Evolutionary conservation across 2,797 vertebrate species (phyloP).

Genomic region (Sebastes reedi): DNA sequence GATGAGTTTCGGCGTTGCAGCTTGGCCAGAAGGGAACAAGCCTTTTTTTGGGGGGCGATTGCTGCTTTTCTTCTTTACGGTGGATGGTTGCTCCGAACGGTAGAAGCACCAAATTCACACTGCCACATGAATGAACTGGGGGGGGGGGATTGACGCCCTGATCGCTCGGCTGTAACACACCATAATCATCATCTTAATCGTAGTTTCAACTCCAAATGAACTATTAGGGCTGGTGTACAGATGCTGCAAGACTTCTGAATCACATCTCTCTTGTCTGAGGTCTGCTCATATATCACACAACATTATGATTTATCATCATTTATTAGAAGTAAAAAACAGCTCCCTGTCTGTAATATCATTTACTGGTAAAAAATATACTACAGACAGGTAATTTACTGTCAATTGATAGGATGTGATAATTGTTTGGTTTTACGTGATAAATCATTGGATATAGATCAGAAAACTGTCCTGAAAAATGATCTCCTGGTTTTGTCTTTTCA

Average conservation of each 20-base stretch:
- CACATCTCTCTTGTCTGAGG: constrained; percentile 46
- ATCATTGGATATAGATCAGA: constrained; percentile 26
- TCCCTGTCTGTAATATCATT: constrained; percentile 36
- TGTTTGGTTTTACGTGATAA: constrained; percentile 22
- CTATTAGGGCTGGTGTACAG: constrained; percentile 72
- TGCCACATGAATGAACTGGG: constrained; percentile 35
- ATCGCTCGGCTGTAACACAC: constrained; percentile 22
- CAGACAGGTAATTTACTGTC: constrained; percentile 13
- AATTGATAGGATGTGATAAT: constrained; percentile 20
- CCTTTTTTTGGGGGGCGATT: constrained; percentile 37
- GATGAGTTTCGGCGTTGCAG: constrained; percentile 38
- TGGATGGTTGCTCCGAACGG: constrained; percentile 47
- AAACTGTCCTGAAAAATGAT: constrained; percentile 18
- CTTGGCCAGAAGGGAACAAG: constrained; percentile 46
- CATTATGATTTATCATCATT: constrained; percentile 32
- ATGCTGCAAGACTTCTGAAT: constrained; percentile 73
- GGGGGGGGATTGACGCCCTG: neutral
- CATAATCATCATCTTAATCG: constrained; percentile 18
- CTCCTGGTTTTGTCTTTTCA: constrained; percentile 2
- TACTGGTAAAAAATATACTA: constrained; percentile 13
- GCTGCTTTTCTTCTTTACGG: constrained; percentile 63
- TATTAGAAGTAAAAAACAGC: constrained; percentile 18
- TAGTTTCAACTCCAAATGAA: constrained; percentile 49
- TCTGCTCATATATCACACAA: constrained; percentile 43
- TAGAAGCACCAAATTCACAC: constrained; percentile 59